A percentile compares a stretch with the other conserved stretches of the same genome.
Evolutionary conservation across 1,140 invertebrate species (phyloP).

Genomic region (Venturia canescens): DNA sequence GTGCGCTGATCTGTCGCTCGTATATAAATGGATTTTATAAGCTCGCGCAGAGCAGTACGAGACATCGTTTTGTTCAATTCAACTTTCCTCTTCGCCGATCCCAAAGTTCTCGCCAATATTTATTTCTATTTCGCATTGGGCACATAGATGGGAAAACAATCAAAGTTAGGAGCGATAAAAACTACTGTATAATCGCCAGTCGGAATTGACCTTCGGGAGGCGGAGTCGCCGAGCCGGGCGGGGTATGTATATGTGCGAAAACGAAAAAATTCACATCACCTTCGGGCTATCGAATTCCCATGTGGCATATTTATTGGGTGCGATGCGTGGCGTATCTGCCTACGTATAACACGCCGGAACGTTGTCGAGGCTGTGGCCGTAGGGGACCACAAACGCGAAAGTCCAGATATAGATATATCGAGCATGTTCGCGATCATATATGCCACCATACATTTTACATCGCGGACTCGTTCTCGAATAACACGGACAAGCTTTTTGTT

Average conservation of each 20-base stretch:
- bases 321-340: slow-evolving; percentile 9
- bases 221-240: neutral
- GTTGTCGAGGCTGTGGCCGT: slow-evolving; percentile 11
- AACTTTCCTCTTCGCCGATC: no score
- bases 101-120: neutral
- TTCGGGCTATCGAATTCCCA: slow-evolving; percentile 24
- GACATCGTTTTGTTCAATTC: no score
- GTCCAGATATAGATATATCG: slow-evolving; percentile 6
- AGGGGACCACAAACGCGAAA: slow-evolving; percentile 34
- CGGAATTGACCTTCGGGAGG: neutral
- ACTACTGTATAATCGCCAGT: neutral
- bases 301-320: slow-evolving; percentile 15
- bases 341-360: neutral
- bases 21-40: no score
- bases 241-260: slow-evolving; percentile 1
- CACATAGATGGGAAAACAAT: slow-evolving; percentile 50
- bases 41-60: no score
- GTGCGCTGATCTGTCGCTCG: no score
- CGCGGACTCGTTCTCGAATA: slow-evolving; percentile 18
- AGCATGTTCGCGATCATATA: slow-evolving; percentile 6
- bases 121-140: slow-evolving; percentile 25
- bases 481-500: slow-evolving; percentile 8
- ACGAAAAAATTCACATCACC: slow-evolving; percentile 20
- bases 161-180: neutral
- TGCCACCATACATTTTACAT: neutral